These are phyloP conservation scores for Osmerus mordax DNA, from an alignment of 2,113 vertebrate genomes.

Conservation along the genomic window DNA sequence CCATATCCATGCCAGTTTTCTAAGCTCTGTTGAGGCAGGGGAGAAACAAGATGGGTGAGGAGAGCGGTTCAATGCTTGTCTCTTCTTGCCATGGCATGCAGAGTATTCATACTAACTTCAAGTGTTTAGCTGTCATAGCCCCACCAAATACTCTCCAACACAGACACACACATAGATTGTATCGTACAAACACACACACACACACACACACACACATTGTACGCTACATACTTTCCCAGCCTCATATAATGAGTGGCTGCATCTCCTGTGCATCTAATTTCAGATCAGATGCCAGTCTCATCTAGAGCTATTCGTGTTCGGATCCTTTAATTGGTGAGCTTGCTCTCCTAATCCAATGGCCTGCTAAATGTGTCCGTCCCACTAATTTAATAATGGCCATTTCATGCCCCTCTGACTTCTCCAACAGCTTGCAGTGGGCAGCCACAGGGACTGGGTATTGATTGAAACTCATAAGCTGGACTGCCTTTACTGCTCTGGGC, in stretches of 20 bases:
- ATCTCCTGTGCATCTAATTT: constrained; percentile 55
- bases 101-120: background rate
- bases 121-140: constrained; percentile 48
- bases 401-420: constrained; percentile 78
- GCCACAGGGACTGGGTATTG: constrained; percentile 68
- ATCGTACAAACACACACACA: constrained; percentile 17
- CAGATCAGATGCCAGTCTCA: constrained; percentile 67
- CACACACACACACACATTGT: constrained; percentile 20
- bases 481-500: background rate
- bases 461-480: constrained; percentile 63
- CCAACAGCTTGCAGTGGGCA: constrained; percentile 76
- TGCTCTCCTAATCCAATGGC: constrained; percentile 77
- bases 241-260: constrained; percentile 3
- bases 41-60: no score
- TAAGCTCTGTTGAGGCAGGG: no score
- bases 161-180: constrained; percentile 42
- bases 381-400: constrained; percentile 80
- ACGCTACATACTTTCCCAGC: background rate
- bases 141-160: constrained; percentile 56
- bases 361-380: constrained; percentile 74
- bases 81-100: no score
- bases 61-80: no score
- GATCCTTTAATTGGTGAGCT: constrained; percentile 72
- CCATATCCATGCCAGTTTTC: no score
- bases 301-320: constrained; percentile 71